These are phyloP conservation scores for Rhyzopertha dominica DNA, from an alignment of 1,140 invertebrate species.

Conservation along the genomic window DNA sequence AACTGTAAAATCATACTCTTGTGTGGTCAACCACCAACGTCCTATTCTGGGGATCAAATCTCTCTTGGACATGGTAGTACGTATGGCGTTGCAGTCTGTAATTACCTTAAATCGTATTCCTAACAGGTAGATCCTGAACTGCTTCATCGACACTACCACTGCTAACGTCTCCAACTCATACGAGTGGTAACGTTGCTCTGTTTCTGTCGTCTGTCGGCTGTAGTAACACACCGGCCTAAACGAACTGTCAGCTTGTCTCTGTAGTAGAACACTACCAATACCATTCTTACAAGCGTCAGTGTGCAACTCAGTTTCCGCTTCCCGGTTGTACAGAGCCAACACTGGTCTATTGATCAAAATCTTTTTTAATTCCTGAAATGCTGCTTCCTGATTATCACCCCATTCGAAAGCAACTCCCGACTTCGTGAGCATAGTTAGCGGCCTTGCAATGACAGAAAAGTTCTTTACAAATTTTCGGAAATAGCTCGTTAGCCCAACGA, in stretches of 20 bases:
- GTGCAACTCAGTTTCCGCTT: constrained; percentile 37
- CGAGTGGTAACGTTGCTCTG: constrained; percentile 36
- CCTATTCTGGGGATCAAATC: constrained; percentile 35
- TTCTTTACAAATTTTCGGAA: too few species aligned
- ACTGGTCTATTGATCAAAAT: too few species aligned
- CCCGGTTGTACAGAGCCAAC: too few species aligned
- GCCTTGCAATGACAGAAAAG: constrained; percentile 38
- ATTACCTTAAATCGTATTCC: constrained; percentile 33
- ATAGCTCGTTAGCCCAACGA: too few species aligned
- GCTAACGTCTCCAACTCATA: constrained; percentile 43
- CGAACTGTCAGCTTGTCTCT: constrained; percentile 18
- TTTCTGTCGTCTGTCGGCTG: constrained; percentile 30
- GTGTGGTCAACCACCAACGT: constrained; percentile 39
- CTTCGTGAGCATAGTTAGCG: too few species aligned
- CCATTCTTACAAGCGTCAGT: constrained; percentile 33
- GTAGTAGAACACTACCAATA: constrained; percentile 28
- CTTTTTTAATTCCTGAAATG: too few species aligned
- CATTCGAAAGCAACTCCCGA: too few species aligned
- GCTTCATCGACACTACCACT: constrained; percentile 32
- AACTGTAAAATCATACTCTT: constrained; percentile 33
- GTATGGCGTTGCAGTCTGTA: constrained; percentile 34
- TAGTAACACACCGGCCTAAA: constrained; percentile 37
- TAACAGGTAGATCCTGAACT: constrained; percentile 31
- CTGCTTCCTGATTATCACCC: too few species aligned
- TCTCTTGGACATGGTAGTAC: constrained; percentile 35